Percentiles rank a stretch among this genome's conserved stretches.
Evolutionary conservation across 1,140 invertebrate species (phyloP).

Genomic region (Trachelipus rathkii): DNA sequence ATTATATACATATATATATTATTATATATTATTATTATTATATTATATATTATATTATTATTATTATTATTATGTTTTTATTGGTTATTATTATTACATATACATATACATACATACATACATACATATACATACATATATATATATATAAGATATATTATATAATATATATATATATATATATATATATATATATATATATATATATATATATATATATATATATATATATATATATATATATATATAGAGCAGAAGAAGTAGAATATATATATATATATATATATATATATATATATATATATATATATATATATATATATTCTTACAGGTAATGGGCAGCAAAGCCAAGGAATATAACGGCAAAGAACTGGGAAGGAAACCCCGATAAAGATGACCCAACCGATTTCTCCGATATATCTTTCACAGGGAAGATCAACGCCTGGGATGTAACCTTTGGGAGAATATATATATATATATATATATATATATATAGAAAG

Average conservation of each 20-base stretch:
- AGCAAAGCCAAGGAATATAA: conserved; percentile 26
- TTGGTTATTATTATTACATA: too few species aligned
- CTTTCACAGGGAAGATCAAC: conserved; percentile 23
- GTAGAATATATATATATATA: background rate
- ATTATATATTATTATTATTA: too few species aligned
- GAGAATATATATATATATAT: too few species aligned
- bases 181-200: conserved; percentile 7
- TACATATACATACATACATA: too few species aligned
- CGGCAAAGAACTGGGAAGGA: conserved; percentile 11
- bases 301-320: background rate
- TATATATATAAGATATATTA: too few species aligned
- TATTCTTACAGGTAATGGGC: conserved; percentile 20
- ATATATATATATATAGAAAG: too few species aligned
- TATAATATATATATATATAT: too few species aligned
- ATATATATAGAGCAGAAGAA: background rate
- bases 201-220: conserved; percentile 1
- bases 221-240: conserved; percentile 3
- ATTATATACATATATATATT: too few species aligned
- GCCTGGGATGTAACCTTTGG: conserved; percentile 22
- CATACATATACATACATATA: too few species aligned
- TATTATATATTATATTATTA: too few species aligned
- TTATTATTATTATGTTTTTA: too few species aligned
- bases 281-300: conserved; percentile 8
- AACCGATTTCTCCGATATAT: conserved; percentile 22
- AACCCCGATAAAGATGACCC: background rate